These are phyloP conservation scores for Rapana venosa DNA, from an alignment of 2,888 invertebrate species.

Conservation along the genomic window DNA sequence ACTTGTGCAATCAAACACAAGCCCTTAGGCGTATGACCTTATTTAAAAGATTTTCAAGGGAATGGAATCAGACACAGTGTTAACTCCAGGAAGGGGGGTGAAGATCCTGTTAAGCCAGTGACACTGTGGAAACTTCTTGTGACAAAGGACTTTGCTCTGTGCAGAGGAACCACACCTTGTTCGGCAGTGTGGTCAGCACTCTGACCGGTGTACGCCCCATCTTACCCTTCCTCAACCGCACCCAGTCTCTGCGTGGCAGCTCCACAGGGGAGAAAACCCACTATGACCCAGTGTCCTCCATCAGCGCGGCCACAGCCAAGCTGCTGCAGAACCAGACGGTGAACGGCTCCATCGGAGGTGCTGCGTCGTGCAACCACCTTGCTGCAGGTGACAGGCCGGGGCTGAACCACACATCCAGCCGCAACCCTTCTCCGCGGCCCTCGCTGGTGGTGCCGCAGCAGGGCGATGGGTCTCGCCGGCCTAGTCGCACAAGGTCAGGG, in stretches of 20 bases:
- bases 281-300: constrained; percentile 45
- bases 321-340: constrained; percentile 46
- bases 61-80: too few species aligned
- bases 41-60: too few species aligned
- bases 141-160: neutral
- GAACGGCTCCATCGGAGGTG: constrained; percentile 63
- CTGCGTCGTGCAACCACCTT: constrained; percentile 68
- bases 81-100: too few species aligned
- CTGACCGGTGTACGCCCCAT: constrained; percentile 67
- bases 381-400: constrained; percentile 60
- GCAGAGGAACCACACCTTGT: constrained; percentile 96
- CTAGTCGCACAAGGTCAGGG: constrained; percentile 43
- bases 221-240: constrained; percentile 69
- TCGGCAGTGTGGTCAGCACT: constrained; percentile 87
- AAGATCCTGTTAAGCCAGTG: neutral
- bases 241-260: constrained; percentile 71
- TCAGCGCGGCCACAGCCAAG: constrained; percentile 52
- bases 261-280: constrained; percentile 72
- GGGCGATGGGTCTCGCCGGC: constrained; percentile 31
- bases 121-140: neutral
- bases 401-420: constrained; percentile 71
- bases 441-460: constrained; percentile 27
- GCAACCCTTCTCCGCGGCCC: constrained; percentile 57
- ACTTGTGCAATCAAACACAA: too few species aligned
- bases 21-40: too few species aligned